These are phyloP conservation scores for Tetanocera ferruginea DNA, from an alignment of 2,888 invertebrate genomes.

Conservation along the genomic window DNA sequence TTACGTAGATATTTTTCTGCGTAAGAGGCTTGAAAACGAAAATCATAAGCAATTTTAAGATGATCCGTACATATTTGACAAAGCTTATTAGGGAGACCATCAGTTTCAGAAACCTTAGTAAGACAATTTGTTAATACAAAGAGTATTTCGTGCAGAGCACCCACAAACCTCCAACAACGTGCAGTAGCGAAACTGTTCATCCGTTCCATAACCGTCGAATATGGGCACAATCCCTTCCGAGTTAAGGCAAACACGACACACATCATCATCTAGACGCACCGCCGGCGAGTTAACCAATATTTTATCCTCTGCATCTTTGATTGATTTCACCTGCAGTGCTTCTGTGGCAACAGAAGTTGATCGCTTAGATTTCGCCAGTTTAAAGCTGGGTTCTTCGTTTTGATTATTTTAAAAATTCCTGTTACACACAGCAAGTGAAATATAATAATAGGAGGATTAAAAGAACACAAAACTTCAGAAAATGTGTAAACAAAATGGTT, in stretches of 20 bases:
- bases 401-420: not conserved
- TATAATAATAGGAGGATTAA: not conserved
- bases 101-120: constrained; percentile 39
- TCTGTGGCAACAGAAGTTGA: not conserved
- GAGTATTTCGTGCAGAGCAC: too few species aligned
- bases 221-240: constrained; percentile 46
- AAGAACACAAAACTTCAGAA: not conserved
- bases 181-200: constrained; percentile 50
- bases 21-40: constrained; percentile 51
- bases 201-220: constrained; percentile 49
- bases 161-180: constrained; percentile 45
- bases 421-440: not conserved
- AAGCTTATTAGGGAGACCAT: constrained; percentile 49
- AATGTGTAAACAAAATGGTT: not conserved
- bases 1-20: constrained; percentile 50
- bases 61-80: constrained; percentile 49
- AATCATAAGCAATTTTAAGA: constrained; percentile 48
- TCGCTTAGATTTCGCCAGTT: constrained; percentile 27
- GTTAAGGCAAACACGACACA: constrained; percentile 49
- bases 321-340: not conserved
- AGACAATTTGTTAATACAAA: not conserved
- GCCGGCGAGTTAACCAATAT: not conserved
- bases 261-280: constrained; percentile 42
- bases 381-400: not conserved
- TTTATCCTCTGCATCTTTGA: not conserved